A percentile compares a stretch with the other conserved stretches of the same genome.
phyloP scores from a whole-genome alignment of 2,797 vertebrate species.

The Oreochromis mossambicus region DNA sequence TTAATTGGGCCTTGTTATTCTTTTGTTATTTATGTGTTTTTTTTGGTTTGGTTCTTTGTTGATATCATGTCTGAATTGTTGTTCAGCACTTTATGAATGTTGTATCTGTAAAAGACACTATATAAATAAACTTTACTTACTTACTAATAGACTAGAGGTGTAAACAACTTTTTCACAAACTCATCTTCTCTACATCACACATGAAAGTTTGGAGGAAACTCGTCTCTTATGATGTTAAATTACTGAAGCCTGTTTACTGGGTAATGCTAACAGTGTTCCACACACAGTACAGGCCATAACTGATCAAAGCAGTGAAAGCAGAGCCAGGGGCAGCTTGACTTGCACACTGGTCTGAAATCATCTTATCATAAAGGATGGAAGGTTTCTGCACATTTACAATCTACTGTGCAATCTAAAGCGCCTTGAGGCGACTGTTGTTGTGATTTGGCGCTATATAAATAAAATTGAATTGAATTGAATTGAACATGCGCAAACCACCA shows the following conservation, averaged over 20 bases:
- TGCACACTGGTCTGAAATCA: background rate
- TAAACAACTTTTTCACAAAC: background rate
- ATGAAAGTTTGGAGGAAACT: background rate
- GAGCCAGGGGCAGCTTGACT: background rate
- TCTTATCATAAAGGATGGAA: background rate
- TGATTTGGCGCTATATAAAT: no score
- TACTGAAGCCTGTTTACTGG: background rate
- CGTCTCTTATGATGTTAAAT: background rate
- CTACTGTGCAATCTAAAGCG: no score
- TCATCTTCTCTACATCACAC: background rate
- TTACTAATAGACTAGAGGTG: background rate
- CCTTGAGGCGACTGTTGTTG: no score
- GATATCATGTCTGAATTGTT: background rate
- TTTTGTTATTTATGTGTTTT: background rate
- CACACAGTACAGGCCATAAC: background rate
- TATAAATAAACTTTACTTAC: background rate
- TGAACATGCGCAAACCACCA: background rate
- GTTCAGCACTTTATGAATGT: background rate
- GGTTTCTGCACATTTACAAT: background rate
- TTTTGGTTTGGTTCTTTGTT: background rate
- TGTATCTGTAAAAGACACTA: background rate
- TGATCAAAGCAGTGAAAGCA: background rate
- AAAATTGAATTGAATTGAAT: no score
- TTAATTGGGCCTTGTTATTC: background rate
- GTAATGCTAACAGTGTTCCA: background rate